Percentiles rank a stretch among this genome's conserved stretches.
phyloP scores from a whole-genome alignment of 2,797 vertebrate genomes.

The Pipistrellus nathusii region DNA sequence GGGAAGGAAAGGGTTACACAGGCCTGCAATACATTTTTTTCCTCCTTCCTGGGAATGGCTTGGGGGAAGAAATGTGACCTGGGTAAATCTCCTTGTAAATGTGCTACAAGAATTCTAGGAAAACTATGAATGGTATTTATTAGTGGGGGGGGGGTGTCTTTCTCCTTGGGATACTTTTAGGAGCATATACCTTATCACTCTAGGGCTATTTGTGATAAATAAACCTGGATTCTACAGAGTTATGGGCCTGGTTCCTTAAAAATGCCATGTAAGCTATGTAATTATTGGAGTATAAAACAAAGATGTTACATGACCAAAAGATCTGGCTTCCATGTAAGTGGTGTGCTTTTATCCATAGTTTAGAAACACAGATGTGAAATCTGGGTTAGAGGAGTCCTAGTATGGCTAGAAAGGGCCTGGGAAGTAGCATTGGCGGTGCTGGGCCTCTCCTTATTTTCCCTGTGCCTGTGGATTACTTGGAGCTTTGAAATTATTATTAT shows the following conservation, averaged over 20 bases:
- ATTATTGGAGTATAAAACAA: not conserved
- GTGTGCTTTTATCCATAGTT: not conserved
- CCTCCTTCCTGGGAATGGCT: not conserved
- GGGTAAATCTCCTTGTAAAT: slow-evolving; percentile 40
- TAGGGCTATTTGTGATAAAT: slow-evolving; percentile 13
- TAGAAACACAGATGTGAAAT: not conserved
- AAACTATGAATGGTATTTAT: not conserved
- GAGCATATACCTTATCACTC: not conserved
- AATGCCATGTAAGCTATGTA: not conserved
- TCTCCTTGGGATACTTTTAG: slow-evolving; percentile 39
- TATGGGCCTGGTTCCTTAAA: not conserved
- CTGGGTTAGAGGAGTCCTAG: not conserved
- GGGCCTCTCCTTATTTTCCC: not conserved
- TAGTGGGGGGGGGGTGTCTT: not conserved
- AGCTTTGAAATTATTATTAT: not conserved
- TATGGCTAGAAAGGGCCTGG: not conserved
- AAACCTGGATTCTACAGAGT: not conserved
- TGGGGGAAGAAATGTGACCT: not conserved
- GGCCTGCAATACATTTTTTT: not conserved
- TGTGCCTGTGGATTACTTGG: not conserved
- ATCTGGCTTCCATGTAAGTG: not conserved
- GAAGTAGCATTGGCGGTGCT: rapidly evolving
- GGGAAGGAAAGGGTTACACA: not conserved
- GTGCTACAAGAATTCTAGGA: not conserved
- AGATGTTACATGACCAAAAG: not conserved